phyloP scores from a whole-genome alignment of 2,888 invertebrate genomes.

The Stenodema calcarata region DNA sequence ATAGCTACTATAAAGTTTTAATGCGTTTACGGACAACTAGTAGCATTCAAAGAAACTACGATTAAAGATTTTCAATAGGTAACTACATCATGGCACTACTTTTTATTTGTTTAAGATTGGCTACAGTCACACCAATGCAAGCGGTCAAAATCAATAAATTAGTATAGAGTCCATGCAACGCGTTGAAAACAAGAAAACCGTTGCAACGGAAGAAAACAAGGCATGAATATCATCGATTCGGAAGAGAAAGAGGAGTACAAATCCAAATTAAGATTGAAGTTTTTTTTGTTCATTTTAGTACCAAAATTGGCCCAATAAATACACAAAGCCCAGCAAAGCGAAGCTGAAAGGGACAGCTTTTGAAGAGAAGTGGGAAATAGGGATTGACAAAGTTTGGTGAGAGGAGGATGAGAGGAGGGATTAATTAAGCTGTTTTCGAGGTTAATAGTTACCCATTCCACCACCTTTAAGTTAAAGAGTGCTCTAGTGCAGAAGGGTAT shows the following conservation, averaged over 20 bases:
- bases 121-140: background rate
- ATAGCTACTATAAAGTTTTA: background rate
- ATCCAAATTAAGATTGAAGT: background rate
- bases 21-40: background rate
- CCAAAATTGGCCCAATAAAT: background rate
- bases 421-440: constrained; percentile 46
- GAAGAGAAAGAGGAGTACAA: background rate
- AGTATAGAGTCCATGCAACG: background rate
- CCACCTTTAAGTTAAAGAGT: constrained; percentile 52
- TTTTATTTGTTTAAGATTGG: background rate
- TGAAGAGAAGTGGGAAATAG: background rate
- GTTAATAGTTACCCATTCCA: constrained; percentile 54
- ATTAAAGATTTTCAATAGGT: background rate
- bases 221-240: background rate
- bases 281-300: constrained; percentile 47
- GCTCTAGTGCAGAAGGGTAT: constrained; percentile 51
- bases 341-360: constrained; percentile 4
- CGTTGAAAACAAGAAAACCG: background rate
- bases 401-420: background rate
- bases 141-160: background rate
- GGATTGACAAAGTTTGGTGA: background rate
- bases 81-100: constrained; percentile 27
- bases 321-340: constrained; percentile 24
- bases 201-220: no score
- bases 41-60: background rate